These are phyloP conservation scores for Pelosia muscerda DNA, from an alignment of 2,888 invertebrate species.

Conservation along the genomic window DNA sequence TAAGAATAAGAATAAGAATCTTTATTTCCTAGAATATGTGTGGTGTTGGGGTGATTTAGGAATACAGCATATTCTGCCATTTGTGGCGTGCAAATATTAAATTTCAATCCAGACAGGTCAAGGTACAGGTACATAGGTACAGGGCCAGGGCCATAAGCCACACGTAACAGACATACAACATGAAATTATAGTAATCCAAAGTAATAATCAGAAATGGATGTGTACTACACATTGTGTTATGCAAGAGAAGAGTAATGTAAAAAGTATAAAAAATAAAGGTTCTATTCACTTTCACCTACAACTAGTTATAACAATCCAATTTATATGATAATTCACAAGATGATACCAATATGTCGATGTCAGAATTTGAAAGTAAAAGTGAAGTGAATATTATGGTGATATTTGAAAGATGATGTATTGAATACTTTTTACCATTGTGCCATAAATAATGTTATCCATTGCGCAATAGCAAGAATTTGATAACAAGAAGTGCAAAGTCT, in stretches of 20 bases:
- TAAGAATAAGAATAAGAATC: too few species aligned
- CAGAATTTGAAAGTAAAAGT: not conserved
- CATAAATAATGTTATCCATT: too few species aligned
- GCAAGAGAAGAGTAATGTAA: not conserved
- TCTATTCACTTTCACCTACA: conserved; percentile 5
- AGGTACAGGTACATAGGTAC: too few species aligned
- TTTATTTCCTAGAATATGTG: too few species aligned
- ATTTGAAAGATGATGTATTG: not conserved
- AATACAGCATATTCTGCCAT: too few species aligned
- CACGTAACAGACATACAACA: not conserved
- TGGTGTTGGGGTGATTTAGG: too few species aligned
- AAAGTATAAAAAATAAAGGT: conserved; percentile 1
- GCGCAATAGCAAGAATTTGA: too few species aligned
- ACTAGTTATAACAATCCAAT: not conserved
- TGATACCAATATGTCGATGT: not conserved
- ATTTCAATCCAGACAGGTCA: not conserved
- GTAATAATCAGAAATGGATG: not conserved
- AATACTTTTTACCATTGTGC: not conserved
- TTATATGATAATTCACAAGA: conserved; percentile 6
- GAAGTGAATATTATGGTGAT: not conserved
- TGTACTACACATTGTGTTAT: not conserved
- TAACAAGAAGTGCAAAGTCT: too few species aligned
- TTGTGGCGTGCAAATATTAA: too few species aligned
- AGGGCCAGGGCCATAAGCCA: not conserved
- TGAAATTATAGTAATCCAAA: not conserved